These are phyloP conservation scores for Catocala sponsa DNA, from an alignment of 2,888 invertebrate species.

Conservation along the genomic window DNA sequence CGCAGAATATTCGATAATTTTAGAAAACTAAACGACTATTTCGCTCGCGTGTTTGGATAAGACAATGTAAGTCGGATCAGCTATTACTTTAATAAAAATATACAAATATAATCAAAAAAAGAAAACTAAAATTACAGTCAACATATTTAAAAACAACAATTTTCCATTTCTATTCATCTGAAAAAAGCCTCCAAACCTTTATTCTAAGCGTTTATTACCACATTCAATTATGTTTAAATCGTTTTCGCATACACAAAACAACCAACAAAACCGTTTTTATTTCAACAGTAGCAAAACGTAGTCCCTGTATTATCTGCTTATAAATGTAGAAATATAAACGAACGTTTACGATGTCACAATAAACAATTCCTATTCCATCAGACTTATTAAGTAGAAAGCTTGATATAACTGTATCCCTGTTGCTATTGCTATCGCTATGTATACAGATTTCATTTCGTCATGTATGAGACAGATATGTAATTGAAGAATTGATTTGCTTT, in stretches of 20 bases:
- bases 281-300: conserved; percentile 46
- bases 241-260: conserved; percentile 22
- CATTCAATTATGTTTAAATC: conserved; percentile 12
- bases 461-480: conserved; percentile 22
- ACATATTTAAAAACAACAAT: no score
- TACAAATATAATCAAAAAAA: no score
- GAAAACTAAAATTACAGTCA: no score
- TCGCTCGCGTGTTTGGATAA: no score
- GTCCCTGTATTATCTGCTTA: conserved; percentile 55
- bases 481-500: conserved; percentile 31
- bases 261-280: conserved; percentile 36
- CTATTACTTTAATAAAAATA: no score
- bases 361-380: conserved; percentile 56
- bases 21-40: no score
- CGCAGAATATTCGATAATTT: no score
- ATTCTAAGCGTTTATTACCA: neutral
- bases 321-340: conserved; percentile 57
- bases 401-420: conserved; percentile 34
- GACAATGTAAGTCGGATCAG: no score
- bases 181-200: no score
- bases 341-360: conserved; percentile 65
- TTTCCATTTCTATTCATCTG: no score
- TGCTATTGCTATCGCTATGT: conserved; percentile 28
- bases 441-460: conserved; percentile 37
- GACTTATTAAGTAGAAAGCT: conserved; percentile 72